phyloP scores from a whole-genome alignment of 1,140 invertebrate genomes.

The Drosophila guanche region DNA sequence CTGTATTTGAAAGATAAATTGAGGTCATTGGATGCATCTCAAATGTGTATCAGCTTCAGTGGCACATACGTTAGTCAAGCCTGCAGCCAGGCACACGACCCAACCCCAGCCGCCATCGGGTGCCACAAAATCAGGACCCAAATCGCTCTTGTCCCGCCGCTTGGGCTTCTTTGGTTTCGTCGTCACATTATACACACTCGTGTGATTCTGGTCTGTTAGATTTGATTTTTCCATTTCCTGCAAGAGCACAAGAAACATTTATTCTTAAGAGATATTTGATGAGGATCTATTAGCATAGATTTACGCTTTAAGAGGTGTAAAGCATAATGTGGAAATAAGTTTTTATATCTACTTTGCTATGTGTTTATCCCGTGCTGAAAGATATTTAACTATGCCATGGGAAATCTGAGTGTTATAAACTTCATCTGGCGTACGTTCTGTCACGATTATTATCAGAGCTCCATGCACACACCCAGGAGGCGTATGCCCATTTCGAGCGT shows the following conservation, averaged over 20 bases:
- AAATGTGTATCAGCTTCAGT: background rate
- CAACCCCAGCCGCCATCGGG: constrained; percentile 83
- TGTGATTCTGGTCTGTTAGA: constrained; percentile 68
- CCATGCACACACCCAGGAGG: no score
- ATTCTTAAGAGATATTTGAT: no score
- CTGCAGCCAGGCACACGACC: constrained; percentile 79
- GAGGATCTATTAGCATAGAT: no score
- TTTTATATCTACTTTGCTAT: no score
- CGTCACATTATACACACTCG: constrained; percentile 71
- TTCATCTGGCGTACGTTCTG: no score
- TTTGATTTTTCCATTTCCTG: constrained; percentile 60
- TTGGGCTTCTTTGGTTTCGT: constrained; percentile 75
- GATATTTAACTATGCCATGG: no score
- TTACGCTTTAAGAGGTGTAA: no score
- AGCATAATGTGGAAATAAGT: no score
- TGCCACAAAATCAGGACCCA: constrained; percentile 78
- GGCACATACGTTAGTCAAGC: constrained; percentile 68
- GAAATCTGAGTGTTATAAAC: no score
- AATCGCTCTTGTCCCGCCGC: constrained; percentile 74
- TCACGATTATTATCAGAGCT: background rate
- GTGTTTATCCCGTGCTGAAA: no score
- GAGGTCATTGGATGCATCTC: background rate
- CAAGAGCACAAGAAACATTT: background rate
- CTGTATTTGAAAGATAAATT: constrained; percentile 77
- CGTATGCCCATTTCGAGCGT: no score